phyloP scores from a whole-genome alignment of 2,888 invertebrate species.

The Eupeodes luniger region DNA sequence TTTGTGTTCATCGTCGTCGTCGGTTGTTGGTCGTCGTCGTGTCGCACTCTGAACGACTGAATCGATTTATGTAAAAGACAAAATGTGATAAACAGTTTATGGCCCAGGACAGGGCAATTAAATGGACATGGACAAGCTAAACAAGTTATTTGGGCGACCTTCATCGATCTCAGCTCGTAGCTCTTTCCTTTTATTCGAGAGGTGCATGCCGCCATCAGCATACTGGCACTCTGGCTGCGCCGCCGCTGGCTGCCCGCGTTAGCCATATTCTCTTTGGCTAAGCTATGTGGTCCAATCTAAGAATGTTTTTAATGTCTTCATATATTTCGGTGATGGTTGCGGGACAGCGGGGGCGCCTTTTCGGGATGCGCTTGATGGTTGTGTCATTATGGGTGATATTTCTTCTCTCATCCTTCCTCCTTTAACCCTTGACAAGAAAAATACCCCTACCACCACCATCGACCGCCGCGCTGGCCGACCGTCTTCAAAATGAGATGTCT shows the following conservation, averaged over 20 bases:
- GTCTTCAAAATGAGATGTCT: constrained; percentile 28
- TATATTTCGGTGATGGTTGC: background rate
- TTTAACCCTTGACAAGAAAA: constrained; percentile 1
- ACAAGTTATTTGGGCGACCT: constrained; percentile 74
- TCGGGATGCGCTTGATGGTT: constrained; percentile 51
- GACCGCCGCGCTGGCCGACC: background rate
- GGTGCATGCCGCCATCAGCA: constrained; percentile 18
- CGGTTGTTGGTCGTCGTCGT: background rate
- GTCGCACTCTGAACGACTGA: background rate
- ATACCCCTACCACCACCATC: background rate
- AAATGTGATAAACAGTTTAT: constrained; percentile 73
- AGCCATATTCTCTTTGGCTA: constrained; percentile 18
- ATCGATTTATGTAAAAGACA: constrained; percentile 59
- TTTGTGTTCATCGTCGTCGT: constrained; percentile 44
- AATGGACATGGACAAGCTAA: constrained; percentile 72
- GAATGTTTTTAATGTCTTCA: constrained; percentile 66
- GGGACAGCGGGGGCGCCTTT: constrained; percentile 43
- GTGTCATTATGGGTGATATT: constrained; percentile 66
- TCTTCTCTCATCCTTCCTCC: constrained; percentile 62
- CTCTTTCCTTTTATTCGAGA: constrained; percentile 6
- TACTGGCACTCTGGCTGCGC: background rate
- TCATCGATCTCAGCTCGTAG: constrained; percentile 64
- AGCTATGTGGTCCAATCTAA: constrained; percentile 35
- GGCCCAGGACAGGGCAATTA: constrained; percentile 68
- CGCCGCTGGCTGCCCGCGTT: background rate